These are phyloP conservation scores for Alexandromys fortis DNA, from an alignment of 2,113 vertebrate species.

Conservation along the genomic window DNA sequence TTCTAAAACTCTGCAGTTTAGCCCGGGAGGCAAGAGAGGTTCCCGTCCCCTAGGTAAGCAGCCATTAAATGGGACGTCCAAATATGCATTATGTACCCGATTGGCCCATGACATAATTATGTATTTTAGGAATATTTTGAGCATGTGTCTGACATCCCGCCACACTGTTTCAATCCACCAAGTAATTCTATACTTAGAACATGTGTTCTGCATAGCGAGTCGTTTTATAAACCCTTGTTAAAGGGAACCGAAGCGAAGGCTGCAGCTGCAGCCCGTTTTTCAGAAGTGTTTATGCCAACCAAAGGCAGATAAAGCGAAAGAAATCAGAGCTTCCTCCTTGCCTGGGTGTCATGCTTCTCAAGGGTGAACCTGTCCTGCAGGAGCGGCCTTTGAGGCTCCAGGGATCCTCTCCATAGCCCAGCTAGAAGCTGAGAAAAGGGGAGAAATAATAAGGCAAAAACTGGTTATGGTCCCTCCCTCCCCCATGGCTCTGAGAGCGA, in stretches of 20 bases:
- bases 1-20: conserved; percentile 73
- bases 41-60: conserved; percentile 62
- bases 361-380: background rate
- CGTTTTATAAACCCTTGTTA: conserved; percentile 66
- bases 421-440: background rate
- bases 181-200: conserved; percentile 69
- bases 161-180: conserved; percentile 62
- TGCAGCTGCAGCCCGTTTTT: conserved; percentile 66
- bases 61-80: conserved; percentile 71
- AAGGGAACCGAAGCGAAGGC: conserved; percentile 56
- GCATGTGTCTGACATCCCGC: conserved; percentile 70
- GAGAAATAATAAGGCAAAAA: background rate
- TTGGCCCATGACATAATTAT: conserved; percentile 62
- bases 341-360: background rate
- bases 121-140: conserved; percentile 75
- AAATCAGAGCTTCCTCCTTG: background rate
- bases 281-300: conserved; percentile 66
- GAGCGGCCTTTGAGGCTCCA: background rate
- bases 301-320: conserved; percentile 39
- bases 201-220: conserved; percentile 70
- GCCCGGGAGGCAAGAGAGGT: conserved; percentile 60
- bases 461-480: background rate
- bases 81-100: conserved; percentile 66
- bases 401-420: background rate
- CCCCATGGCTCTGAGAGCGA: conserved; percentile 49